phyloP scores from a whole-genome alignment of 1,140 invertebrate genomes.

The Drosophila tani region DNA sequence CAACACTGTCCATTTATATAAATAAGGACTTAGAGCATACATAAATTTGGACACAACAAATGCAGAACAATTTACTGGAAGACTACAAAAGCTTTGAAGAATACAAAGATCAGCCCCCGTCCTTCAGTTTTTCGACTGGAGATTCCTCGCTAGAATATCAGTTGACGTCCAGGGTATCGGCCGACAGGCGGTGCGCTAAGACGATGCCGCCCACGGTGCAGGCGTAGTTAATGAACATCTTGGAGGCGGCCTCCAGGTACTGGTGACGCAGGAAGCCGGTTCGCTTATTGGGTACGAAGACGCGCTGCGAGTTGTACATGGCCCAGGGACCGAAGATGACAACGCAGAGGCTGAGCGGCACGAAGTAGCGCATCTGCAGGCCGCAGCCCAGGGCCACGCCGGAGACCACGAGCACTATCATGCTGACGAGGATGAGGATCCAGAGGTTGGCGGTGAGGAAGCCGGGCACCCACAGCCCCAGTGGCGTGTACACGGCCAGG shows the following conservation, averaged over 20 bases:
- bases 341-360: slow-evolving; percentile 44
- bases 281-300: slow-evolving; percentile 22
- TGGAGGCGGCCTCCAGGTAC: slow-evolving; percentile 40
- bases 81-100: slow-evolving; percentile 12
- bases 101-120: background rate
- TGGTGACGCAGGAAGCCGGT: background rate
- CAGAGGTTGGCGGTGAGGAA: slow-evolving; percentile 44
- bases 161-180: slow-evolving; percentile 21
- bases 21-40: background rate
- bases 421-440: slow-evolving; percentile 55
- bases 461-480: slow-evolving; percentile 53
- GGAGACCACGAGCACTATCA: slow-evolving; percentile 33
- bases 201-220: slow-evolving; percentile 42
- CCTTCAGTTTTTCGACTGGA: background rate
- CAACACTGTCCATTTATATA: background rate
- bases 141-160: too few relatives aligned
- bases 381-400: slow-evolving; percentile 6
- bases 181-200: slow-evolving; percentile 10
- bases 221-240: slow-evolving; percentile 51
- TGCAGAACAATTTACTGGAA: slow-evolving; percentile 1
- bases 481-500: slow-evolving; percentile 34
- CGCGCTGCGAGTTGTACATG: slow-evolving; percentile 46
- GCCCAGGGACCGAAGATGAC: slow-evolving; percentile 63
- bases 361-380: slow-evolving; percentile 47
- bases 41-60: background rate